Percentiles rank a stretch among this genome's conserved stretches.
These are phyloP conservation scores for Vicugna pacos DNA, from an alignment of 2,113 vertebrate genomes.

Conservation along the genomic window DNA sequence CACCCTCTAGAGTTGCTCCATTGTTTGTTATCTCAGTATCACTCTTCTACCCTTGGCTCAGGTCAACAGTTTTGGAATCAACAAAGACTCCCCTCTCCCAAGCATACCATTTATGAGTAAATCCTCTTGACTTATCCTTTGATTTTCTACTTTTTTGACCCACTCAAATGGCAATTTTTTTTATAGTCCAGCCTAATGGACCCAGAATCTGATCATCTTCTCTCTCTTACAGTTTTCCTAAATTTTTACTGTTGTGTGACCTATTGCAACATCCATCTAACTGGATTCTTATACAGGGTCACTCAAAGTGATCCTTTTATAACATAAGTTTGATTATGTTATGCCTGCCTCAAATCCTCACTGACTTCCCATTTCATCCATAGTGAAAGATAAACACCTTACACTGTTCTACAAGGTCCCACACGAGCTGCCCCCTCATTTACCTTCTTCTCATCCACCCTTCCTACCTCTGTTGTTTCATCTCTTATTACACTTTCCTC, in stretches of 20 bases:
- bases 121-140: constrained; percentile 28
- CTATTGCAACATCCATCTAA: neutral
- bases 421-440: neutral
- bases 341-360: neutral
- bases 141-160: constrained; percentile 24
- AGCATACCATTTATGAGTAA: neutral
- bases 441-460: neutral
- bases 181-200: neutral
- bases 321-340: neutral
- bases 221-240: neutral
- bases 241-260: neutral
- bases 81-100: neutral
- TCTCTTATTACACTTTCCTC: neutral
- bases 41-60: neutral
- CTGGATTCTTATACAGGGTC: neutral
- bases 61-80: neutral
- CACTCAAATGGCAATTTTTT: neutral
- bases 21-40: neutral
- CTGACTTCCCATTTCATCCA: neutral
- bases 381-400: constrained; percentile 14
- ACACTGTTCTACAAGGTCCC: neutral
- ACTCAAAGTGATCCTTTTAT: neutral
- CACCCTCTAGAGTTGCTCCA: neutral
- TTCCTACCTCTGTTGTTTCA: neutral
- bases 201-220: neutral